Conservation (phyloP, 2,888 invertebrate genomes). For the Pilophorus perplexus region DNA sequence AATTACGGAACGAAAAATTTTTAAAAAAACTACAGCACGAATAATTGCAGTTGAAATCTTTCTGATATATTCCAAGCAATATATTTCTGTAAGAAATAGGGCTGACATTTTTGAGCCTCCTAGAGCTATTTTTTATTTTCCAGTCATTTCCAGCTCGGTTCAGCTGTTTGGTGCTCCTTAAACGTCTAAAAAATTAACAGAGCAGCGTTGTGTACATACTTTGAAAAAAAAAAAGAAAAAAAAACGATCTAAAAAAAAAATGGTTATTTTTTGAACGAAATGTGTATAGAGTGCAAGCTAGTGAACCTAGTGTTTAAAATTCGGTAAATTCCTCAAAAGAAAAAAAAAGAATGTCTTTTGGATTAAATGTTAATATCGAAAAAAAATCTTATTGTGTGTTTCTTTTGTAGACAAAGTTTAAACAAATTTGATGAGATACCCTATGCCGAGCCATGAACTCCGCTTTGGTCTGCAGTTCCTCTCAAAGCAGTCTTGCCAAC, state of each 20-base stretch:
- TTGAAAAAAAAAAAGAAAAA: constrained; percentile 38
- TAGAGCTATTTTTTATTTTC: constrained; percentile 42
- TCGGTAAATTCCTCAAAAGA: neutral
- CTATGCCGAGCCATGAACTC: neutral
- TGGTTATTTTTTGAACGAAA: constrained; percentile 47
- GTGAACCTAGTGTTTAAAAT: constrained; percentile 40
- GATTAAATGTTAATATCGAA: neutral
- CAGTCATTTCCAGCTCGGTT: constrained; percentile 38
- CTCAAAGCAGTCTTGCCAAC: no score
- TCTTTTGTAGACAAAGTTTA: neutral
- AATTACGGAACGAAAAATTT: no score
- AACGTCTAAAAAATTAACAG: constrained; percentile 9
- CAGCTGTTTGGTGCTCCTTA: constrained; percentile 42
- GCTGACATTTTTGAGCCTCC: constrained; percentile 36
- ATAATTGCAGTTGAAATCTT: neutral
- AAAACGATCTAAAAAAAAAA: constrained; percentile 30
- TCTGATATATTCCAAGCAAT: constrained; percentile 21
- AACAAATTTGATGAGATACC: neutral
- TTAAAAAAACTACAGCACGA: no score
- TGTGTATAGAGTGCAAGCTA: constrained; percentile 48
- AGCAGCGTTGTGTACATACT: constrained; percentile 23
- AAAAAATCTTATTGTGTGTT: neutral
- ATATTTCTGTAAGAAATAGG: constrained; percentile 14
- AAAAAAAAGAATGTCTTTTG: neutral
- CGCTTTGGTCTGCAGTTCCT: no score